Percentiles rank a stretch among this genome's conserved stretches.
Conservation (phyloP, 2,113 vertebrate species). For the Halcyon malimbica region DNA sequence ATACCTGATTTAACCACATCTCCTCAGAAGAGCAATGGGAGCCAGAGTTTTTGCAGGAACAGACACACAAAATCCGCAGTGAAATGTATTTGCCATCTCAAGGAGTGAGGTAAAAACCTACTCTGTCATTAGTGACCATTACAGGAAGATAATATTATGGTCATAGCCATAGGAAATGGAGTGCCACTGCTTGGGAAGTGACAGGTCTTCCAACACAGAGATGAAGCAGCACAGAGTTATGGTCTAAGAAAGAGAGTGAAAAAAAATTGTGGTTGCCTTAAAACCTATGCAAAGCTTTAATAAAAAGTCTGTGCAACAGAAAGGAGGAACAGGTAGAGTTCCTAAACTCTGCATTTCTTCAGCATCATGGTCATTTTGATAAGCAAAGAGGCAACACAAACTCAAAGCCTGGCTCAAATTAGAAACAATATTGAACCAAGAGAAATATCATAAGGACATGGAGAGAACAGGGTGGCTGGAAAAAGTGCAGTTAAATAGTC, state of each 20-base stretch:
- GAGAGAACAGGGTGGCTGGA: background rate
- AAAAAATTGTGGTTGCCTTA: background rate
- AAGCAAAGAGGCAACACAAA: background rate
- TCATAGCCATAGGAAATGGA: background rate
- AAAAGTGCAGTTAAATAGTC: background rate
- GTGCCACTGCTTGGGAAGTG: background rate
- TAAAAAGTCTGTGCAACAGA: background rate
- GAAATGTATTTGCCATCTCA: background rate
- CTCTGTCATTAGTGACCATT: background rate
- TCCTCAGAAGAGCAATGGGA: background rate
- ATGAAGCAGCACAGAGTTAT: background rate
- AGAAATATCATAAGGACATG: background rate
- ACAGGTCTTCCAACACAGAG: background rate
- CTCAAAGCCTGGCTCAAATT: background rate
- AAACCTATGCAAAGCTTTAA: background rate
- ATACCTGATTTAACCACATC: background rate
- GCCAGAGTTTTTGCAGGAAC: background rate
- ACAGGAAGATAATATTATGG: background rate
- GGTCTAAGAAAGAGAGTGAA: background rate
- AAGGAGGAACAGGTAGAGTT: background rate
- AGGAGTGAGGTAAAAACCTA: background rate
- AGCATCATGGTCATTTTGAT: background rate
- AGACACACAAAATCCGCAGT: background rate
- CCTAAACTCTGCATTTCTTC: background rate
- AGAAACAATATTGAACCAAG: background rate